Evolutionary conservation across 2,888 invertebrate genomes (phyloP).

Genomic region (Sesamia inferens): DNA sequence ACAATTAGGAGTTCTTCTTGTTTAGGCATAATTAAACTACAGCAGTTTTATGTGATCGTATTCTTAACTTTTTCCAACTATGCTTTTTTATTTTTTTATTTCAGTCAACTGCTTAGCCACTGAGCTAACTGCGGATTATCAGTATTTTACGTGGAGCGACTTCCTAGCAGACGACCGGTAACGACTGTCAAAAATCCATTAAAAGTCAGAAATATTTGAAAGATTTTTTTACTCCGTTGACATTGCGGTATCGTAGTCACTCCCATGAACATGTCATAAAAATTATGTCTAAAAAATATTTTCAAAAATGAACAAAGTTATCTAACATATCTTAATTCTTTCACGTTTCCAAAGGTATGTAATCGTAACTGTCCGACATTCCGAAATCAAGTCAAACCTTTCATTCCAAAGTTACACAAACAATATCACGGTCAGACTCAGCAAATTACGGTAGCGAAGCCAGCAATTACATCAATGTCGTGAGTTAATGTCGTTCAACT

Average conservation of each 20-base stretch:
- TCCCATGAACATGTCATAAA: background rate
- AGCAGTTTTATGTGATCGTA: no score
- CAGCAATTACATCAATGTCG: constrained; percentile 51
- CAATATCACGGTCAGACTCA: constrained; percentile 50
- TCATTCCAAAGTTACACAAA: constrained; percentile 49
- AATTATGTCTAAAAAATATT: background rate
- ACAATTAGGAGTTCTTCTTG: background rate
- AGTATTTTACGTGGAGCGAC: no score
- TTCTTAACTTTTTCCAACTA: no score
- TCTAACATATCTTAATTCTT: background rate
- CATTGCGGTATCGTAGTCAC: no score
- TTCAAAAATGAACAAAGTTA: background rate
- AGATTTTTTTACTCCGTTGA: background rate
- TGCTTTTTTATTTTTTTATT: no score
- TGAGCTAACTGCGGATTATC: no score
- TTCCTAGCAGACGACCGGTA: no score
- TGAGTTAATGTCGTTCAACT: constrained; percentile 51
- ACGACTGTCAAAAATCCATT: no score
- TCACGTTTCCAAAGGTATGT: background rate
- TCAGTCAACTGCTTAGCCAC: no score
- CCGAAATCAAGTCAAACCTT: constrained; percentile 14
- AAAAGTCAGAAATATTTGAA: background rate
- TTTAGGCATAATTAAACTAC: no score
- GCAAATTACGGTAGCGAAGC: constrained; percentile 48
- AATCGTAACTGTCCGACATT: background rate